Conservation (phyloP, 2,113 vertebrate species). For the Vimba vimba region DNA sequence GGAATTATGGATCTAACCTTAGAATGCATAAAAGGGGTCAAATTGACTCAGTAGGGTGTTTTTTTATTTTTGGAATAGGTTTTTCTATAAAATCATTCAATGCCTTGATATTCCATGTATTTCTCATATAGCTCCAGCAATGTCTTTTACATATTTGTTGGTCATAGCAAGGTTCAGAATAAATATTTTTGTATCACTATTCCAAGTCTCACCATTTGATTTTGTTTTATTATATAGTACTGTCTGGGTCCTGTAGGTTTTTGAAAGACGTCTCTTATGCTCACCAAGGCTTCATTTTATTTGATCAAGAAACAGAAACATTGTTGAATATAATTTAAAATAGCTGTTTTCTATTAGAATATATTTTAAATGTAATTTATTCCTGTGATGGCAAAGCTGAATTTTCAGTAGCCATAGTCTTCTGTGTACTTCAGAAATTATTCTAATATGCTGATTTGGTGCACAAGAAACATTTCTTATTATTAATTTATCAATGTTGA, state of each 20-base stretch:
- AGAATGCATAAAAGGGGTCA: background rate
- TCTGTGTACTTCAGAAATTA: background rate
- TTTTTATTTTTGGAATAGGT: background rate
- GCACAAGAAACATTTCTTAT: background rate
- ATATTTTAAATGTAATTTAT: background rate
- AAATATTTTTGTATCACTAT: background rate
- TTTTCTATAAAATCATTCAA: background rate
- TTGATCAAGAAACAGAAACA: background rate
- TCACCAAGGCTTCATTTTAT: background rate
- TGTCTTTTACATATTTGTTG: background rate
- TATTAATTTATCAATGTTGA: background rate
- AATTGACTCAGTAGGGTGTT: background rate
- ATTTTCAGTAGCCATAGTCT: background rate
- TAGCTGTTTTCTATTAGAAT: background rate
- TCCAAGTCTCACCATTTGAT: background rate
- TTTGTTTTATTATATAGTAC: background rate
- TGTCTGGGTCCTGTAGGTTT: background rate
- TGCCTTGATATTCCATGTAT: background rate
- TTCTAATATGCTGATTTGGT: background rate
- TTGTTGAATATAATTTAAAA: background rate
- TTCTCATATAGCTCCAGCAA: background rate
- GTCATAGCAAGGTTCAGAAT: no score
- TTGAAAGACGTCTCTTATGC: background rate
- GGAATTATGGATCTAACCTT: slow-evolving; percentile 25
- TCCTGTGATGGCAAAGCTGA: background rate